Conservation (phyloP, 2,113 vertebrate species). For the cat (Felis catus) region F.catus_Fca126_mat1.0 CM031426.1:54694001-54694500, state of each 20-base stretch:
- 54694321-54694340: too few species aligned
- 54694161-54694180: neutral
- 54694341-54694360: too few species aligned
- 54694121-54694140: neutral
- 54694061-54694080: neutral
- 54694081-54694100: neutral
- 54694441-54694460: neutral
- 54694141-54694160: neutral
- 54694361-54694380: too few species aligned
- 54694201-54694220: too few species aligned
- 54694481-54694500: neutral
- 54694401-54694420: conserved; percentile 13
- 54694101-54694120: neutral
- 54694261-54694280: too few species aligned
- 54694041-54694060: conserved; percentile 88
- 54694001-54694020: conserved; percentile 89
- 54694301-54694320: too few species aligned
- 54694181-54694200: too few species aligned
- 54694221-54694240: too few species aligned
- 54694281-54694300: too few species aligned
- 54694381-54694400: neutral
- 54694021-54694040: conserved; percentile 83
- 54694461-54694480: neutral
- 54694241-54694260: too few species aligned
- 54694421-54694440: conserved; percentile 1